phyloP scores from a whole-genome alignment of 2,113 vertebrate species.

The Labeo rohita region DNA sequence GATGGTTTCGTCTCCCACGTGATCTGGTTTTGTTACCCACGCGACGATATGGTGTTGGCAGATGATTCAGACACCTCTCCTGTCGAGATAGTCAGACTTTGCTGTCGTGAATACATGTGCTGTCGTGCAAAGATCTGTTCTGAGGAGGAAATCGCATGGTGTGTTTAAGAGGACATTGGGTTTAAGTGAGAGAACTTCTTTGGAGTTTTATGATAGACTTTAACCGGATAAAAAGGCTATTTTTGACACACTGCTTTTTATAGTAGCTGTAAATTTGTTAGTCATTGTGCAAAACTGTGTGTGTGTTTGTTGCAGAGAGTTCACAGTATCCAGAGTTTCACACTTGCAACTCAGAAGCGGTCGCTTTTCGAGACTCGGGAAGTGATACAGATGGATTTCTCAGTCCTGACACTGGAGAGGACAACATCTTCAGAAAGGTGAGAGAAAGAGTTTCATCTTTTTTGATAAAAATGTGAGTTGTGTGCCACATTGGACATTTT shows the following conservation, averaged over 20 bases:
- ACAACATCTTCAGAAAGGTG: slow-evolving; percentile 75
- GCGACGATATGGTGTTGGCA: background rate
- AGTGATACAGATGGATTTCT: slow-evolving; percentile 74
- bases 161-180: background rate
- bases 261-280: background rate
- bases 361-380: slow-evolving; percentile 69
- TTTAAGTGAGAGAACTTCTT: background rate
- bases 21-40: slow-evolving; percentile 26
- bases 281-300: slow-evolving; percentile 10
- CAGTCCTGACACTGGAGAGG: slow-evolving; percentile 67
- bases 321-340: slow-evolving; percentile 59
- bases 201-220: background rate
- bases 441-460: slow-evolving; percentile 33
- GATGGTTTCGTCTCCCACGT: slow-evolving; percentile 20
- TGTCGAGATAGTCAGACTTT: background rate
- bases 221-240: background rate
- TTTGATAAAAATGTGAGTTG: background rate
- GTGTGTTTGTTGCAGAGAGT: slow-evolving; percentile 68
- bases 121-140: background rate
- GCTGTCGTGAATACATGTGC: background rate
- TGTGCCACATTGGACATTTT: background rate
- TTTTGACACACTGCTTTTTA: background rate
- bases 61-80: background rate
- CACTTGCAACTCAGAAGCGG: slow-evolving; percentile 62
- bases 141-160: background rate